Conservation (phyloP, 2,113 vertebrate genomes). For the Rhea americana region DNA sequence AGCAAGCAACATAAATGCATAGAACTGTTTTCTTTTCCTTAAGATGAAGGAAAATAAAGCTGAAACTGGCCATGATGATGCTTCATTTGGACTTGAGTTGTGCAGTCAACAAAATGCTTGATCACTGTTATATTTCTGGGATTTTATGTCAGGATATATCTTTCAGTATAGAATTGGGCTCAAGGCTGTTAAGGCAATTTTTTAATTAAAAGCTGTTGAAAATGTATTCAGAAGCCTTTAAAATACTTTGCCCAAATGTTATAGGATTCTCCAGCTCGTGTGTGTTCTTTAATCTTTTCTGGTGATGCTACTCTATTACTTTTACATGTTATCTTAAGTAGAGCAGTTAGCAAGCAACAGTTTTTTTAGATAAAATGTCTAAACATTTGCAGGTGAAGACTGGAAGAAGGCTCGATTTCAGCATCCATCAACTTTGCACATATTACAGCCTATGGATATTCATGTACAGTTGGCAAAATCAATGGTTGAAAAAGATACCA, state of each 20-base stretch:
- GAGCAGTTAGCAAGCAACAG: background rate
- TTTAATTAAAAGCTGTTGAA: background rate
- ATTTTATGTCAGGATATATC: background rate
- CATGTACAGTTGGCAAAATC: slow-evolving; percentile 89
- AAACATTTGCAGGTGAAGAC: slow-evolving; percentile 79
- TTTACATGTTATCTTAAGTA: background rate
- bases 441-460: slow-evolving; percentile 93
- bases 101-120: background rate
- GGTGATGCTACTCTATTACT: background rate
- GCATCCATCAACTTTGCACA: slow-evolving; percentile 84
- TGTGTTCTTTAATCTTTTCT: background rate
- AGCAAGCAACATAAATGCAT: background rate
- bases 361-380: background rate
- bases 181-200: background rate
- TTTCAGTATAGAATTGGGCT: background rate
- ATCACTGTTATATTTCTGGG: background rate
- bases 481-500: slow-evolving; percentile 91
- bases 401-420: slow-evolving; percentile 88
- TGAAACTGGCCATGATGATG: background rate
- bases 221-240: background rate
- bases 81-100: background rate
- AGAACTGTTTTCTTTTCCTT: background rate
- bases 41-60: background rate
- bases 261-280: background rate
- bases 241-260: background rate